phyloP scores from a whole-genome alignment of 2,113 vertebrate genomes.

The Equus quagga region DNA sequence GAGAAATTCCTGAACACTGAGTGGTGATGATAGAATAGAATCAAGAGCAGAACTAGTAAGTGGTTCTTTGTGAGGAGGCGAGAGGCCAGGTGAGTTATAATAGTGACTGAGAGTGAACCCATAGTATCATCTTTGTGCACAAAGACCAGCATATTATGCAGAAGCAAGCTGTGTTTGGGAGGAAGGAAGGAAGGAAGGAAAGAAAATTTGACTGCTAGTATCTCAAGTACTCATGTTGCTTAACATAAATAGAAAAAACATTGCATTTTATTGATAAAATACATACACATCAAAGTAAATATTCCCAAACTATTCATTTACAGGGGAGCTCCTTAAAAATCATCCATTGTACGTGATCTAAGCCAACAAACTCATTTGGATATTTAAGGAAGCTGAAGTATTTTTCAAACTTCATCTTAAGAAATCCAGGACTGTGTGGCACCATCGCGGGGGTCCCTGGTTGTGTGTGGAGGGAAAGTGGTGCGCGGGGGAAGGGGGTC shows the following conservation, averaged over 20 bases:
- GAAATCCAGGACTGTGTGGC: background rate
- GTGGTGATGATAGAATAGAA: background rate
- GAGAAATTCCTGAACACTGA: constrained; percentile 13
- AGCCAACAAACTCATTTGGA: background rate
- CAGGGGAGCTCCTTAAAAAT: background rate
- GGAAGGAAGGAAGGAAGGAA: background rate
- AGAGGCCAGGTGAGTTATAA: background rate
- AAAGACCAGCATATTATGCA: background rate
- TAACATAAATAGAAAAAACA: background rate
- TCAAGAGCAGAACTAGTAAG: background rate
- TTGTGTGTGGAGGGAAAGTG: background rate
- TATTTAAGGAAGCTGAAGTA: background rate
- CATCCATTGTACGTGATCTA: background rate
- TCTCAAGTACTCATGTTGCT: background rate
- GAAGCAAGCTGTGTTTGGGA: background rate
- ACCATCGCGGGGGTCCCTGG: background rate
- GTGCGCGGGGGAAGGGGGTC: background rate
- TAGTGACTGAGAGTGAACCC: background rate
- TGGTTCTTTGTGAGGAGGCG: background rate
- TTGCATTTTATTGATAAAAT: constrained; percentile 24
- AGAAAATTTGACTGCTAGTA: background rate
- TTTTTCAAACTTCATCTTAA: constrained; percentile 38
- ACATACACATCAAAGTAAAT: background rate
- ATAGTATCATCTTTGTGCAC: background rate
- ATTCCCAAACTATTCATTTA: constrained; percentile 6